Conservation (phyloP, 1,140 invertebrate species). For the Polypedilum vanderplanki region DNA sequence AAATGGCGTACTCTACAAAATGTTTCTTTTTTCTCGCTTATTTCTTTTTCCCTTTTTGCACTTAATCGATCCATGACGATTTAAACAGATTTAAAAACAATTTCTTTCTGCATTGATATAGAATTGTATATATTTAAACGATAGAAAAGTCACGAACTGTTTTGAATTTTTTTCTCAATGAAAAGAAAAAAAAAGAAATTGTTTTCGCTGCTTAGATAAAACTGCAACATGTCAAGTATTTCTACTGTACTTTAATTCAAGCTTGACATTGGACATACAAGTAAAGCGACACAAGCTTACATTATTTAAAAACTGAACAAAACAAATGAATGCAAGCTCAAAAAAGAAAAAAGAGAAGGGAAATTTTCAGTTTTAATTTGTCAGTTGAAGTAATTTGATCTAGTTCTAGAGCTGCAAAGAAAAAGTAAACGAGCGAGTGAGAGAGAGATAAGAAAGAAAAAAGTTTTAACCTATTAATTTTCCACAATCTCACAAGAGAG, state of each 20-base stretch:
- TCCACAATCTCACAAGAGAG: too few relatives aligned
- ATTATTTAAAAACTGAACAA: background rate
- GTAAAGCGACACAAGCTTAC: background rate
- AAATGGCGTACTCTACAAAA: background rate
- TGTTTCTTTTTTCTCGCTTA: too few relatives aligned
- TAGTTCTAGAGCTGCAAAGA: background rate
- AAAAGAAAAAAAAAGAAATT: background rate
- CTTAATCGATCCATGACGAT: background rate
- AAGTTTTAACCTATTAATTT: too few relatives aligned
- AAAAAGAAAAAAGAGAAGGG: too few relatives aligned
- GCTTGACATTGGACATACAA: slow-evolving; percentile 19
- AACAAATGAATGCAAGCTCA: background rate
- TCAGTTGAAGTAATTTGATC: background rate
- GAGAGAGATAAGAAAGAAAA: too few relatives aligned
- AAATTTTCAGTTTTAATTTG: background rate
- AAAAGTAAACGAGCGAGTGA: too few relatives aligned
- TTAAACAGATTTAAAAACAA: background rate
- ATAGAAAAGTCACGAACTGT: slow-evolving; percentile 16
- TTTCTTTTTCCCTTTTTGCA: too few relatives aligned
- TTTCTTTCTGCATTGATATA: background rate
- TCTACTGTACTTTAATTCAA: slow-evolving; percentile 1
- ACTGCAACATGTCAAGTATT: slow-evolving; percentile 9
- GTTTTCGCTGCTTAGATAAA: slow-evolving; percentile 25
- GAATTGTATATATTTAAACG: background rate
- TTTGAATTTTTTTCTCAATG: slow-evolving; percentile 22